Evolutionary conservation across 2,888 invertebrate genomes (phyloP).

Genomic region (Agrotis clavis): DNA sequence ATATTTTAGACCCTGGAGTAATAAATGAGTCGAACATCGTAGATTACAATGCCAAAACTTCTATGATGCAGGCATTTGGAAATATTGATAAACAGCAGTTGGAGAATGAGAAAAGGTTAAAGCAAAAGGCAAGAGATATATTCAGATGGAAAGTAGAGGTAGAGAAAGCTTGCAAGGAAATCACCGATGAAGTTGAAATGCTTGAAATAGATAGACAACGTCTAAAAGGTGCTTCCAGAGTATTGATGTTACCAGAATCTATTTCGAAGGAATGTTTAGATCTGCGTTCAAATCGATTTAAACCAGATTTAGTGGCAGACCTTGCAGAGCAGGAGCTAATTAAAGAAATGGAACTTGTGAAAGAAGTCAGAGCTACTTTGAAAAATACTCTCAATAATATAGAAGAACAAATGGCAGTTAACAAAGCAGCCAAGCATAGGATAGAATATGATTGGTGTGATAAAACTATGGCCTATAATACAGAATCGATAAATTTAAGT

Average conservation of each 20-base stretch:
- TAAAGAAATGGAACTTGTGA: slow-evolving; percentile 94
- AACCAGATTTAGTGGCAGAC: slow-evolving; percentile 94
- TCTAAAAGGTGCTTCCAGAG: slow-evolving; percentile 93
- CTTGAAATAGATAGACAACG: slow-evolving; percentile 93
- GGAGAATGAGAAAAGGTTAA: slow-evolving; percentile 92
- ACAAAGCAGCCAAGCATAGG: slow-evolving; percentile 95
- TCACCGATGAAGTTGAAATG: slow-evolving; percentile 93
- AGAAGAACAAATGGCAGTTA: slow-evolving; percentile 93
- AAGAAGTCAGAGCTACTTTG: slow-evolving; percentile 92
- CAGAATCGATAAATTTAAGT: slow-evolving; percentile 93
- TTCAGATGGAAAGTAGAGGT: slow-evolving; percentile 95
- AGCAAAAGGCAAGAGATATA: slow-evolving; percentile 93
- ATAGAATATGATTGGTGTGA: slow-evolving; percentile 98
- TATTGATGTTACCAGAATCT: slow-evolving; percentile 93
- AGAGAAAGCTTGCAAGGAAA: slow-evolving; percentile 93
- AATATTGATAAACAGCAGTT: slow-evolving; percentile 93
- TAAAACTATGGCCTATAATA: slow-evolving; percentile 95
- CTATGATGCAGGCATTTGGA: slow-evolving; percentile 92
- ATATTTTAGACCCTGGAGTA: slow-evolving; percentile 86
- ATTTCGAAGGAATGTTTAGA: slow-evolving; percentile 95
- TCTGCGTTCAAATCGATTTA: slow-evolving; percentile 93
- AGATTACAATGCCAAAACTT: slow-evolving; percentile 92
- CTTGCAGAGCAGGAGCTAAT: slow-evolving; percentile 94
- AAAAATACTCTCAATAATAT: slow-evolving; percentile 92
- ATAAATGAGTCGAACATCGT: slow-evolving; percentile 90